Conservation (phyloP, 2,888 invertebrate genomes). For the Scaptomyza tumidula region DNA sequence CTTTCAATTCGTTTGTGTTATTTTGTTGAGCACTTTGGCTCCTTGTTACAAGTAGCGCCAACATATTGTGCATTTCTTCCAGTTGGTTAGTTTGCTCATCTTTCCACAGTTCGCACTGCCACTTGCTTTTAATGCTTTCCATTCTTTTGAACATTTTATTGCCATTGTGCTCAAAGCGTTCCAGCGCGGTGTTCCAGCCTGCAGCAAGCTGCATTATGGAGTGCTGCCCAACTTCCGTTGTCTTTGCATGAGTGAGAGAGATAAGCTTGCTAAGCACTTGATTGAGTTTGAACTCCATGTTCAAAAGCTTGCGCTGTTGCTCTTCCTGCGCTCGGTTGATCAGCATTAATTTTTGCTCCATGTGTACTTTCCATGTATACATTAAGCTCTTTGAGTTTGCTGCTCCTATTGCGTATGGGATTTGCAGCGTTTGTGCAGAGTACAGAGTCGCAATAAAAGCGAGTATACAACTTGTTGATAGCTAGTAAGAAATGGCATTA, state of each 20-base stretch:
- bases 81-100: conserved; percentile 64
- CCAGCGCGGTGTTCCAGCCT: conserved; percentile 10
- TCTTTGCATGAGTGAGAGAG: conserved; percentile 76
- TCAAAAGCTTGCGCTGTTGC: conserved; percentile 78
- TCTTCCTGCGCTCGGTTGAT: conserved; percentile 83
- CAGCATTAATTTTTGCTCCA: conserved; percentile 84
- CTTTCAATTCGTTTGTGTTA: conserved; percentile 32
- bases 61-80: conserved; percentile 79
- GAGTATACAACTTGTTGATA: conserved; percentile 37
- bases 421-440: conserved; percentile 6
- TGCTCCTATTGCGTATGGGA: not conserved
- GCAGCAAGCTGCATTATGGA: conserved; percentile 5
- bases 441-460: conserved; percentile 40
- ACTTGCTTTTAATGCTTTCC: conserved; percentile 54
- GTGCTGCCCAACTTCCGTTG: not conserved
- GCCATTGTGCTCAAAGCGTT: conserved; percentile 1
- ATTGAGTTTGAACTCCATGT: conserved; percentile 84
- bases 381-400: not conserved
- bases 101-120: conserved; percentile 28
- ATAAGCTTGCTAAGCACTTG: conserved; percentile 83
- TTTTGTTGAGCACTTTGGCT: conserved; percentile 17
- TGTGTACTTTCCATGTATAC: conserved; percentile 80
- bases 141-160: conserved; percentile 53
- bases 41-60: conserved; percentile 75
- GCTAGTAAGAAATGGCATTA: not conserved